A percentile compares a stretch with the other conserved stretches of the same genome.
These are phyloP conservation scores for Xiphias gladius DNA, from an alignment of 2,113 vertebrate species.

Conservation along the genomic window DNA sequence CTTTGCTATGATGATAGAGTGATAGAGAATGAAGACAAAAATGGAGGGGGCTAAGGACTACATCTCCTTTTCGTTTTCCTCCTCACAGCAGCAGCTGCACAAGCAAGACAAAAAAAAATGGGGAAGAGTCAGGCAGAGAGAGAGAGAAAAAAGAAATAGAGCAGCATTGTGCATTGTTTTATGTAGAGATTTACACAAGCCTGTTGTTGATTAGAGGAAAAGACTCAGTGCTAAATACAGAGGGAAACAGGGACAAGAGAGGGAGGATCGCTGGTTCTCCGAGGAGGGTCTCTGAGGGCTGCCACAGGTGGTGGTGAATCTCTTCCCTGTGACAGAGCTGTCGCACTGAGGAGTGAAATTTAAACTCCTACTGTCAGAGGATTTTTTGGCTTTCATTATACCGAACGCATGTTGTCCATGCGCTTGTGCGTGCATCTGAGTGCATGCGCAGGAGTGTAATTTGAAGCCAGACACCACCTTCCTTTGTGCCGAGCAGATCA, in stretches of 20 bases:
- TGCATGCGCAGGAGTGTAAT: conserved; percentile 29
- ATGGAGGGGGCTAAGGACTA: conserved; percentile 46
- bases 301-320: conserved; percentile 65
- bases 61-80: conserved; percentile 68
- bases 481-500: conserved; percentile 55
- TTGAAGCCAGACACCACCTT: conserved; percentile 52
- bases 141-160: conserved; percentile 23
- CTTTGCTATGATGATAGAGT: conserved; percentile 57
- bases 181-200: conserved; percentile 69
- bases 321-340: conserved; percentile 71
- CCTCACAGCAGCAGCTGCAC: conserved; percentile 70
- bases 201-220: conserved; percentile 75
- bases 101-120: conserved; percentile 71
- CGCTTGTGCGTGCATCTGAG: conserved; percentile 11
- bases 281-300: conserved; percentile 58
- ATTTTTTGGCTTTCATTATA: conserved; percentile 70
- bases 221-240: conserved; percentile 67
- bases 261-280: conserved; percentile 52
- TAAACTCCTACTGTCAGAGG: conserved; percentile 75
- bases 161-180: conserved; percentile 72
- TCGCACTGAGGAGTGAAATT: conserved; percentile 71
- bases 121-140: conserved; percentile 64
- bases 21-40: conserved; percentile 21
- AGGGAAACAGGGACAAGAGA: conserved; percentile 54
- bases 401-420: neutral